phyloP scores from a whole-genome alignment of 64 coral and sea anemone species.

The Dendronephthya gigantea region DNA sequence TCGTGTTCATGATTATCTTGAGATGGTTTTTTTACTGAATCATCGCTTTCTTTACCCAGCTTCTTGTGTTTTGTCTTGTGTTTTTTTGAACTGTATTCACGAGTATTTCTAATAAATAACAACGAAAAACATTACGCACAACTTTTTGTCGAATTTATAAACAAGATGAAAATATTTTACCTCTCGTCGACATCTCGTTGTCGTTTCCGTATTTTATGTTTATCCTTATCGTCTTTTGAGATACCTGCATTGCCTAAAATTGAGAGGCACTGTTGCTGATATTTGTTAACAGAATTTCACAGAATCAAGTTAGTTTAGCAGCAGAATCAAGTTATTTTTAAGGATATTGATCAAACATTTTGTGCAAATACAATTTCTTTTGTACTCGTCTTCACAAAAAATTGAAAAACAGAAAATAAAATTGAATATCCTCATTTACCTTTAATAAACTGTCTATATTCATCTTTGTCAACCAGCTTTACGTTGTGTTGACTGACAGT shows the following conservation, averaged over 20 bases:
- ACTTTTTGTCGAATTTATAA: too few relatives aligned
- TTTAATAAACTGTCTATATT: slow-evolving; percentile 57
- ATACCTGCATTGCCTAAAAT: too few relatives aligned
- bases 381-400: not conserved
- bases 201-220: not conserved
- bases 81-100: not conserved
- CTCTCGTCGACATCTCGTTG: not conserved
- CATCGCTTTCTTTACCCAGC: not conserved
- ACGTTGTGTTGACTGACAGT: slow-evolving; percentile 74
- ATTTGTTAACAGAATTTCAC: not conserved
- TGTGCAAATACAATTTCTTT: too few relatives aligned
- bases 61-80: not conserved
- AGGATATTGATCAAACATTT: too few relatives aligned
- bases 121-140: not conserved
- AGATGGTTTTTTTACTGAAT: not conserved
- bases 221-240: not conserved
- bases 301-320: not conserved
- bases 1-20: not conserved
- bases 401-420: not conserved
- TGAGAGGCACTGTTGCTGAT: not conserved
- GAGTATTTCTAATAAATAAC: not conserved
- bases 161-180: not conserved
- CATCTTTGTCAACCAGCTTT: slow-evolving; percentile 51
- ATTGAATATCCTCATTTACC: not conserved
- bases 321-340: not conserved